Percentiles rank a stretch among this genome's conserved stretches.
Conservation (phyloP, 1,140 invertebrate genomes). For the Drosophila nigromelanica region DNA sequence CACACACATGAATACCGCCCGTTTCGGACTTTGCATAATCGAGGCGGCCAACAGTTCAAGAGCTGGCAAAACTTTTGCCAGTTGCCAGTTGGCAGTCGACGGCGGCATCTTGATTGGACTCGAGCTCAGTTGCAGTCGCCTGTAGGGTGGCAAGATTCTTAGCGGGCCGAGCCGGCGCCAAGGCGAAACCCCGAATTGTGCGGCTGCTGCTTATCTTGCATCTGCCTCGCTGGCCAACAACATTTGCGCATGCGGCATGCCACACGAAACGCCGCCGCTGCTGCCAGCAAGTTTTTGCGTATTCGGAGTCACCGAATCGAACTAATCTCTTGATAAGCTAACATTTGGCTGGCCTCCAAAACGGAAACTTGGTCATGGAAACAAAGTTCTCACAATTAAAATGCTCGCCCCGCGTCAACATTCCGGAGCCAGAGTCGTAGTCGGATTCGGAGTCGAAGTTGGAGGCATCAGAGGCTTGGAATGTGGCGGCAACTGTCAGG, state of each 20-base stretch:
- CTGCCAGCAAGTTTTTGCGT: conserved; percentile 29
- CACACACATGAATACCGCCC: conserved; percentile 26
- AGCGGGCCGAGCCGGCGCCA: conserved; percentile 57
- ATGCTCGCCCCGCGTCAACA: conserved; percentile 55
- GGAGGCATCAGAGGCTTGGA: conserved; percentile 50
- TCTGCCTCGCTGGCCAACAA: conserved; percentile 43
- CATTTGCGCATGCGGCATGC: conserved; percentile 40
- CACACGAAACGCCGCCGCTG: conserved; percentile 10
- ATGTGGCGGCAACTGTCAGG: conserved; percentile 64
- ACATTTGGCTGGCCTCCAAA: conserved; percentile 48
- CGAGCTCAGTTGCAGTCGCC: conserved; percentile 42
- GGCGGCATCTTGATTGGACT: conserved; percentile 76
- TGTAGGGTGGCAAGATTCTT: conserved; percentile 76
- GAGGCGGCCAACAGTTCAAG: conserved; percentile 33
- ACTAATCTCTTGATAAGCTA: conserved; percentile 62
- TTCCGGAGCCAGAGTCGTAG: conserved; percentile 21
- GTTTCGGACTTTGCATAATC: conserved; percentile 67
- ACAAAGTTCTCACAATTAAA: conserved; percentile 77
- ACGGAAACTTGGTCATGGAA: conserved; percentile 61
- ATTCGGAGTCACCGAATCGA: conserved; percentile 54
- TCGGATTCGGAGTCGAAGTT: conserved; percentile 32
- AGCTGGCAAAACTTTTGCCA: conserved; percentile 27
- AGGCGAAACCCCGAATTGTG: conserved; percentile 49
- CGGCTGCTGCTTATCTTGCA: conserved; percentile 37
- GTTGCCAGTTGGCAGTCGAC: conserved; percentile 44